Evolutionary conservation across 2,113 vertebrate species (phyloP).

Genomic region (Lycocorax pyrrhopterus): DNA sequence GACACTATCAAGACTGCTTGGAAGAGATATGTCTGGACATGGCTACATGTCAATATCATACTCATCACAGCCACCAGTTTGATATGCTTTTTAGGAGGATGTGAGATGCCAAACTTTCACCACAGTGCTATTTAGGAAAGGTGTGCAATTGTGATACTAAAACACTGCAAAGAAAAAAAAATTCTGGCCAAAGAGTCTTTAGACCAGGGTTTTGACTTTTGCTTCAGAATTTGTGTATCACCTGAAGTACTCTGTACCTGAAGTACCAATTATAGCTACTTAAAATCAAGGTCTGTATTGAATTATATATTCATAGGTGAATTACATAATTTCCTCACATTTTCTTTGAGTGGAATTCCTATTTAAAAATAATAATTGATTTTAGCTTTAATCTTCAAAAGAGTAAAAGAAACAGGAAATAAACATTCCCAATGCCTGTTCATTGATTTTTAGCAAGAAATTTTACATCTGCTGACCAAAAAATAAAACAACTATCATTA

Average conservation of each 20-base stretch:
- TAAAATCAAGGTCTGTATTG: neutral
- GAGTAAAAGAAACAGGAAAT: neutral
- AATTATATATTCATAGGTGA: neutral
- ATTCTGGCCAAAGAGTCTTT: neutral
- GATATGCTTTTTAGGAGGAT: neutral
- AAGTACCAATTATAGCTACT: neutral
- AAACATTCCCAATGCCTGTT: neutral
- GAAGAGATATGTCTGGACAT: neutral
- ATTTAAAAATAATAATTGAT: neutral
- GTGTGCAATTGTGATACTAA: fast-evolving
- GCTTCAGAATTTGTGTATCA: neutral
- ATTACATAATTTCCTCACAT: neutral
- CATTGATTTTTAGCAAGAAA: neutral
- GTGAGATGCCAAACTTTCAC: neutral
- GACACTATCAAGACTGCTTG: neutral
- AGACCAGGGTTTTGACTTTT: neutral
- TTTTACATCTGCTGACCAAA: neutral
- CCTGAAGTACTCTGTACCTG: neutral
- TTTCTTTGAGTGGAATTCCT: neutral
- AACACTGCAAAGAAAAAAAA: neutral
- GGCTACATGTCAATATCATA: neutral
- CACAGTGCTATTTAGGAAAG: neutral
- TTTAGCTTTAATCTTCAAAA: neutral
- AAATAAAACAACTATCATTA: neutral
- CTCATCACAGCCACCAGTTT: neutral